Base-by-base conservation (phyloP, 2,113 vertebrate genomes). In the Turnix velox region DNA sequence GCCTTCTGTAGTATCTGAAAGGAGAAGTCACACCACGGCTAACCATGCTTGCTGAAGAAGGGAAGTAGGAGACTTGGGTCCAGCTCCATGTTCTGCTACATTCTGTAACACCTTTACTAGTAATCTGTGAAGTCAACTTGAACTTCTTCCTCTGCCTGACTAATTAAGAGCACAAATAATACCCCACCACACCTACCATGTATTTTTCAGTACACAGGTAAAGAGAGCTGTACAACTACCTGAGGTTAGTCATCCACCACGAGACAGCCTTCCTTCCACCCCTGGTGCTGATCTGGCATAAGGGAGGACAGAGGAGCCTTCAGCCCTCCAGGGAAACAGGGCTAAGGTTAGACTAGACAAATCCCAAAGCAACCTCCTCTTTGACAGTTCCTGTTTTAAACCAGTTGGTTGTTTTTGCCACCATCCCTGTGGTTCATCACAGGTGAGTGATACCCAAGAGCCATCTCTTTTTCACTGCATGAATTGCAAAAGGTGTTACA, bases 211-310 rank as follows among this genome's bases (percentile, higher is more conserved):
- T 66, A 28, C 4, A 5, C 10, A n/a, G 14, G 28, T 31, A 6
- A 84, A 78, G 7, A 40, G 57, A 78, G 12, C 27, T 66, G 40
- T 30, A 67, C 59, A 59, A 54, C 30, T 19, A 33, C 16, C 42
- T 40, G 0, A 0, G 69, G 37, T n/a, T 6, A 76, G 57, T 4
- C 3, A 16, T 37, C 22, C 37, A 66, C 13, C 28, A 54, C 1
- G 0, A 48, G 31, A 27, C 51, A 84, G 30, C 58, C 22, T 8
- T 43, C 19, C 45, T 45, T 55, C 48, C 20, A 37, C 17, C 20
- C 31, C 63, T 51, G 51, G 37, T 59, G 28, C 35, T 59, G 17
- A 55, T 6, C 7, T 5, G 31, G 18, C 31, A 13, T 4, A 76
- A 20, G 23, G 61, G 17, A 73, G 31, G 20, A 23, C 4, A 42